Evolutionary conservation across 2,113 vertebrate genomes (phyloP), one percentile per base, ranked within the genome.

Genomic region (Arothron firmamentum): DNA sequence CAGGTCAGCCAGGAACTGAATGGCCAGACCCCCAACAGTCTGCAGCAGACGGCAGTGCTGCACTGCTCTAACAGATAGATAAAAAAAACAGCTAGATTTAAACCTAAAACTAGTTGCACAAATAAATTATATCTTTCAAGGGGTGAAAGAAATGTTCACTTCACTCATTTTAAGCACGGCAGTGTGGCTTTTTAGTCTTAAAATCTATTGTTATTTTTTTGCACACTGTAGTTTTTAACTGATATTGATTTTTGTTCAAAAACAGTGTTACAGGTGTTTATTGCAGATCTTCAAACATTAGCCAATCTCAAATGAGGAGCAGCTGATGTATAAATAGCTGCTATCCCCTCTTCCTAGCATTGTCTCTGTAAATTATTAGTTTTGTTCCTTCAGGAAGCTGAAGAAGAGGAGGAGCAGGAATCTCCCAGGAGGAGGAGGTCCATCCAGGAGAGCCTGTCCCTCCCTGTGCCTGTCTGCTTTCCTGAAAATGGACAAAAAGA

Each of bases 381-480:
- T 62, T 58, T 75, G 17, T 76, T 53, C 51, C 23, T 14, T 60
- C 86, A 89, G 83, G 85, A 89, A 74, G 68, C 74, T 21, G 85
- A 84, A 63, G 83, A 78, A 12, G 78, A 83, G 21, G 82, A 89
- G 12, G 79, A 85, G 65, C 86, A 90, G 49, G 90, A 91, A 15
- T 71, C 64, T 56, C 11, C 74, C 55, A 87, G 82, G 65, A 87
- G 82, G 65, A 87, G 82, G 66, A 79, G 80, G 59, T 92, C 90
- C 31, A 65, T 91, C 34, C 88, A 91, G 74, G 92, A 93, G 81
- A 93, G 92, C 73, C 62, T 90, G 62, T 75, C 78, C 52, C 78
- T 92, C 38, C 85, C 85, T 0, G 1, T 80, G 6, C 61, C 73
- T 17, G 67, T 88, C 70, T 89, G 58, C 81, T 71, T 52, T 56